A percentile compares a stretch with the other conserved stretches of the same genome.
phyloP scores from a whole-genome alignment of 2,888 invertebrate genomes.

The Thecocarcelia acutangulata region DNA sequence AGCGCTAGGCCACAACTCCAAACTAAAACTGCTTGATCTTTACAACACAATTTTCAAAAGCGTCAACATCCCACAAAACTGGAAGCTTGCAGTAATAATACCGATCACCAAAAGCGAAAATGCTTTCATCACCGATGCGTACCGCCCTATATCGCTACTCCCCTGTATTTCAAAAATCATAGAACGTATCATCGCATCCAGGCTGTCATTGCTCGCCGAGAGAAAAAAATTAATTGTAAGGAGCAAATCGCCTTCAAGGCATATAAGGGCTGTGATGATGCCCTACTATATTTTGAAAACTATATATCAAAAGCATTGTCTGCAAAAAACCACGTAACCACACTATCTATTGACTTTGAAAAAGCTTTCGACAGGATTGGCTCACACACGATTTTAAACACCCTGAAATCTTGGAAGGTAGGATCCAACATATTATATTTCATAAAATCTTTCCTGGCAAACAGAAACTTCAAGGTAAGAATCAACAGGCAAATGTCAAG shows the following conservation, averaged over 20 bases:
- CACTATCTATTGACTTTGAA: background rate
- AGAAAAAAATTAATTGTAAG: conserved; percentile 3
- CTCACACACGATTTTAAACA: background rate
- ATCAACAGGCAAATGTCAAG: background rate
- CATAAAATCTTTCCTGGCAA: background rate
- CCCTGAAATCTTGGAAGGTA: background rate
- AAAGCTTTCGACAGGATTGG: background rate
- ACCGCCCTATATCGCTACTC: too few relatives aligned
- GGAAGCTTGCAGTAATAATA: background rate
- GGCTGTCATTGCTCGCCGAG: background rate
- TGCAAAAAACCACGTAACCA: background rate
- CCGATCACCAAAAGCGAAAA: background rate
- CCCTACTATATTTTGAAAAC: too few relatives aligned
- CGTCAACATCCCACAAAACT: background rate
- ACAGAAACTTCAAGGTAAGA: background rate
- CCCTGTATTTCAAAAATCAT: background rate
- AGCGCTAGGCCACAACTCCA: background rate
- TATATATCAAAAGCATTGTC: too few relatives aligned
- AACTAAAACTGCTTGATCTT: background rate
- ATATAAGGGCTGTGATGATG: too few relatives aligned
- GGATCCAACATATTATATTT: background rate
- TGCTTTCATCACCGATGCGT: too few relatives aligned
- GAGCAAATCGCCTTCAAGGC: too few relatives aligned
- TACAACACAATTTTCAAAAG: background rate
- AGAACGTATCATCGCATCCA: background rate